Base-by-base conservation (phyloP, 2,113 vertebrate genomes). In the Hypomesus transpacificus region DNA sequence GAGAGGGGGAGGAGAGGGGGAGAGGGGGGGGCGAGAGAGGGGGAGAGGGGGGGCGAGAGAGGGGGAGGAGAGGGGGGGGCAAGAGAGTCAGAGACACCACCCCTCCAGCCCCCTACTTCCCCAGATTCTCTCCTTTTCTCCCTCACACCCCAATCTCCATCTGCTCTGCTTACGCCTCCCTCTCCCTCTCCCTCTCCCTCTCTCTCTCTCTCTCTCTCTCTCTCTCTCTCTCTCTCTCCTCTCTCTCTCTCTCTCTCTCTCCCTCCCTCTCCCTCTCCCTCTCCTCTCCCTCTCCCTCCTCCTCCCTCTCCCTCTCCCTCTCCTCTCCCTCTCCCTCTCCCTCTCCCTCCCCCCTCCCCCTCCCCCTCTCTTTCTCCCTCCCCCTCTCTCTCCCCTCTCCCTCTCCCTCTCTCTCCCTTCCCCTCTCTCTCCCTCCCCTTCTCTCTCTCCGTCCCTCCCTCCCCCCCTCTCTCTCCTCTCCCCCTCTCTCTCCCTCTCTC, bases 401-500 rank as follows among this genome's bases (percentile, higher is more conserved):
- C 22, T 68, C 70, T 78, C 83, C 13, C 57, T 22, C 17, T 4
- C 22, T 22, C 22, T 68, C 70, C 77, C 83, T 80, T 82, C 8
- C 11, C 9, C 31, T 34, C 4, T 7, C 31, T 34, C 31, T 5
- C 31, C 7, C 31, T 5, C 4, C n/a, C n/a, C n/a, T n/a, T 34
- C 31, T 3, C 31, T 7, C 31, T 3, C 31, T n/a, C n/a, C n/a
- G n/a, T n/a, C n/a, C n/a, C n/a, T n/a, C n/a, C n/a, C n/a, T n/a
- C n/a, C 21, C 56, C 13, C 56, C 13, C 17, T 4, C 58, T 22
- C 22, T 68, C 70, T 78, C 83, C 81, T 82, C 84, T 88, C 84
- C n/a, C n/a, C n/a, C n/a, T n/a, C 31, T 2, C 31, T 7, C 31
- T 34, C 31, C 3, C 31, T 34, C 31, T 13, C 3, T 13, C 56